These are phyloP conservation scores for Lacerta viridis DNA, from an alignment of 2,797 vertebrate genomes.

Conservation along the genomic window DNA sequence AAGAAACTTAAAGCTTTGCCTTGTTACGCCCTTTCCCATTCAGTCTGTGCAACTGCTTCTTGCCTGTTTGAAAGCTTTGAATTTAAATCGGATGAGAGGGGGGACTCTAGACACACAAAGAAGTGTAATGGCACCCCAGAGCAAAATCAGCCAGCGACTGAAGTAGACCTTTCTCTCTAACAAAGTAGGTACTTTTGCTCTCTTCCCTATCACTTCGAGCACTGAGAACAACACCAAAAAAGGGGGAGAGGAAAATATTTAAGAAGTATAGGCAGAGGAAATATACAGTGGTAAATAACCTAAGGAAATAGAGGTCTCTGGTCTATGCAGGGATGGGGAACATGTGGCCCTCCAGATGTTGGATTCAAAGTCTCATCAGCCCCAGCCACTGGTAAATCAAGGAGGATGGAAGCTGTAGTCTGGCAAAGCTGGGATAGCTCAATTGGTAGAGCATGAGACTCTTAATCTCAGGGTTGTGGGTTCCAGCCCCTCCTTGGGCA, in stretches of 20 bases:
- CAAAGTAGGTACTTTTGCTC: not conserved
- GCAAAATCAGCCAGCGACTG: not conserved
- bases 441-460: no score
- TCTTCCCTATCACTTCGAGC: not conserved
- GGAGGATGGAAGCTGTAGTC: no score
- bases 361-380: no score
- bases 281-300: no score
- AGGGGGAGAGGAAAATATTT: not conserved
- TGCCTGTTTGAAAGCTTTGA: not conserved
- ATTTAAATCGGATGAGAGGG: constrained; percentile 12
- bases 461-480: no score
- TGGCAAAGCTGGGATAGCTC: no score
- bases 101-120: not conserved
- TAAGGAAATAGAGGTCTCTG: not conserved
- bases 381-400: no score
- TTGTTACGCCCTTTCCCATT: not conserved
- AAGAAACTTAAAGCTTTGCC: not conserved
- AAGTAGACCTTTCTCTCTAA: not conserved
- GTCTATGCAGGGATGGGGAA: not conserved
- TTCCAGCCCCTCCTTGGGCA: no score
- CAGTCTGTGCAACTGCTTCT: not conserved
- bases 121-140: not conserved
- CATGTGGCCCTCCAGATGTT: not conserved
- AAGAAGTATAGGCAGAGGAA: constrained; percentile 7
- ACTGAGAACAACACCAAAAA: not conserved